Base-by-base conservation (phyloP, 1,140 invertebrate genomes). In the Drosophila asahinai region DNA sequence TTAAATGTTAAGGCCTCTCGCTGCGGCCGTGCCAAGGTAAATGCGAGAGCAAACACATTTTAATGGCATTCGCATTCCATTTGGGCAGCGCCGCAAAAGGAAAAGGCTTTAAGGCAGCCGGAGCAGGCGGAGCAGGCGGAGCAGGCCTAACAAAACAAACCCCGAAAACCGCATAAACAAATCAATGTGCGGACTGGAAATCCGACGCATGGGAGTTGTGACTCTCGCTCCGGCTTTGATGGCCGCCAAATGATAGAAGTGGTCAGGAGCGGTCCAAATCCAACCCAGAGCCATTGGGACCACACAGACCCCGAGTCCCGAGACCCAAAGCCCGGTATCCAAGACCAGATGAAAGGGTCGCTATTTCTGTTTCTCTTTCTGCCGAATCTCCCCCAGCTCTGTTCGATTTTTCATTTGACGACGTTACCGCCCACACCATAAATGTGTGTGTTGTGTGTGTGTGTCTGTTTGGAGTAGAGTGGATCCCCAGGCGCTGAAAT, bases 341-440 rank as follows among this genome's bases (percentile, higher is more conserved):
- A 49, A 12, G 55, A 45, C 58, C 49, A 68, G 58, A 79, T 58
- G 76, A 78, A 79, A 72, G 76, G 64, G 80, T 89, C 84, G 78
- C 76, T 70, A 60, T 77, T 80, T 86, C 79, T 33, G 51, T 64
- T 59, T 59, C 30, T 55, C 17, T 62, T 62, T 62, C 17, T 30
- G 27, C 60, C 43, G 8, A 40, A 12, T n/a, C 42, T n/a, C 43
- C 25, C 51, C 25, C 22, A 45, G 15, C 54, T 42, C 38, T 27
- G 47, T 84, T 89, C 84, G 84, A 89, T 89, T 89, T 90, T 84
- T 89, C 86, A 89, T 84, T 89, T 90, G 86, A 90, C 81, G 80
- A 89, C 63, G 83, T 62, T 74, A 55, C 84, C 80, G 80, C 80
- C 83, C 80, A 86, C 83, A 71, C 83, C 75, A 86, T 82, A 82